phyloP scores from a whole-genome alignment of 2,797 vertebrate species.

The Parauchenoglanis punctatus region DNA sequence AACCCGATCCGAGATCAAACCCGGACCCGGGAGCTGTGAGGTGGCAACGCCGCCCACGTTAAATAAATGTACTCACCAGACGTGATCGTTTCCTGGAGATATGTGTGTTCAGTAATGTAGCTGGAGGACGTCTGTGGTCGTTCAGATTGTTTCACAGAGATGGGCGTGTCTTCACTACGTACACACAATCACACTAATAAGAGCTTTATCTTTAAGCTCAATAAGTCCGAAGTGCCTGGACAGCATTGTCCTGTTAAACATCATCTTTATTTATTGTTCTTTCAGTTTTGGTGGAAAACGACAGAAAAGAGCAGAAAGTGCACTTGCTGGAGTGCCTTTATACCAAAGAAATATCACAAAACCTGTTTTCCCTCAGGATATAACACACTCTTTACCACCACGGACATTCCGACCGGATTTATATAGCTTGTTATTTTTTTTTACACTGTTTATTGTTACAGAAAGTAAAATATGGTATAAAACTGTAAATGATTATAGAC shows the following conservation, averaged over 20 bases:
- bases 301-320: not conserved
- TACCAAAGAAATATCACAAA: not conserved
- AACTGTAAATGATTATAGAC: no score
- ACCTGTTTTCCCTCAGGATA: no score
- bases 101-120: not conserved
- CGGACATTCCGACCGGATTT: no score
- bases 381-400: no score
- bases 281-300: not conserved
- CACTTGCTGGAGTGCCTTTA: not conserved
- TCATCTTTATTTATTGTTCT: not conserved
- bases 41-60: no score
- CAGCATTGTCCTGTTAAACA: not conserved
- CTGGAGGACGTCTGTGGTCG: not conserved
- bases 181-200: no score
- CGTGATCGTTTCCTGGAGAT: not conserved
- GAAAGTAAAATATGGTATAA: no score
- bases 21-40: not conserved
- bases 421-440: no score
- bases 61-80: not conserved
- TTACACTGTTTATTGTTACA: no score
- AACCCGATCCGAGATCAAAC: not conserved
- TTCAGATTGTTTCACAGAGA: not conserved
- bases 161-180: not conserved
- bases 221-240: no score
- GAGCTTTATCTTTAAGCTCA: no score